Percentiles rank a stretch among this genome's conserved stretches.
Conservation (phyloP, 2,888 invertebrate species). For the Monoplex corrugatus region DNA sequence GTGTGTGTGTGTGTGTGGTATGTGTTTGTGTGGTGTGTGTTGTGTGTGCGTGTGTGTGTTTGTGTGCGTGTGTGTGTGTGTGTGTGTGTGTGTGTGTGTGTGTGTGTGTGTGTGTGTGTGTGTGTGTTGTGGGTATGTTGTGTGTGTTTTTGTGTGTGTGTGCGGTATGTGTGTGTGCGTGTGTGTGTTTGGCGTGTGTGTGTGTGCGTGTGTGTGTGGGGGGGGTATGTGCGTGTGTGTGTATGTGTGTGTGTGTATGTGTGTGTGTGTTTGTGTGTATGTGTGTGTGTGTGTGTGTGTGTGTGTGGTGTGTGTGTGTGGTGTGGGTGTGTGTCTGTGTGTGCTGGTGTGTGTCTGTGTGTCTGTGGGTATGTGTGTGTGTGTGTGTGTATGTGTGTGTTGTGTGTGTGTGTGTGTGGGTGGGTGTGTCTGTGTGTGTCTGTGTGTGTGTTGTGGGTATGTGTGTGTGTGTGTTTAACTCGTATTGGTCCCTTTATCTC, state of each 20-base stretch:
- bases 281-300: not conserved
- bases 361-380: not conserved
- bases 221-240: not conserved
- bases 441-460: too few relatives aligned
- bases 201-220: too few relatives aligned
- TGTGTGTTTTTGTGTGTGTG: not conserved
- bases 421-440: too few relatives aligned
- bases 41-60: not conserved
- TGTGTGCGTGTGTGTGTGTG: not conserved
- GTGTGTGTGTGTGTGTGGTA: not conserved
- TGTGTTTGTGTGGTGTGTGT: not conserved
- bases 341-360: not conserved
- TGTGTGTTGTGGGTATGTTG: not conserved
- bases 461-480: too few relatives aligned
- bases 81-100: not conserved
- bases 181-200: not conserved
- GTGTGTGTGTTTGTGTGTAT: too few relatives aligned
- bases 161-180: not conserved
- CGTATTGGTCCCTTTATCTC: too few relatives aligned
- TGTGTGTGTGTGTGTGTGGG: too few relatives aligned
- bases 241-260: too few relatives aligned
- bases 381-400: too few relatives aligned
- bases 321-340: too few relatives aligned
- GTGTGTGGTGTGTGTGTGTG: not conserved
- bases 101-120: not conserved